These are phyloP conservation scores for Urocynchramus pylzowi DNA, from an alignment of 2,113 vertebrate genomes.

Conservation along the genomic window DNA sequence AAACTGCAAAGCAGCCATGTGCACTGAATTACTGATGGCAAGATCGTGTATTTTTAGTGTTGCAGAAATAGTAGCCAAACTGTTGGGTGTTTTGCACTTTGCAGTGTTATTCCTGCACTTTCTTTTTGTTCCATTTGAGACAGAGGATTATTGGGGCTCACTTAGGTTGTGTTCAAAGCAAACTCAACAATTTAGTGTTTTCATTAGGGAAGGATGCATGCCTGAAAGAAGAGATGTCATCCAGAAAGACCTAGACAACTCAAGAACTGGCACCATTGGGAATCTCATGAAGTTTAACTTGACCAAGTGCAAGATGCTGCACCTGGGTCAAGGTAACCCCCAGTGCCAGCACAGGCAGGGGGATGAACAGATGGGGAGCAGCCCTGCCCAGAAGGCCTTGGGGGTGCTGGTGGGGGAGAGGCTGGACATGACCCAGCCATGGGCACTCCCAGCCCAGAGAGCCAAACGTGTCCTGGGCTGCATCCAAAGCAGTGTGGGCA, in stretches of 20 bases:
- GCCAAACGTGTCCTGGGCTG: not conserved
- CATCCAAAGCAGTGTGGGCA: not conserved
- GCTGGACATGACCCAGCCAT: not conserved
- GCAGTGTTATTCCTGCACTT: not conserved
- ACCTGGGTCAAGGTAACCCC: accelerated
- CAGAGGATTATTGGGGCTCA: not conserved
- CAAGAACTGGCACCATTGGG: accelerated
- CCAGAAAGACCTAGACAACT: not conserved
- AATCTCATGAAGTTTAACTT: not conserved
- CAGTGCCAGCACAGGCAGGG: accelerated
- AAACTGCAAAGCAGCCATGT: not conserved
- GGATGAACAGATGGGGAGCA: not conserved
- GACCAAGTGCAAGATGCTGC: not conserved
- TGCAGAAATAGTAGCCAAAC: not conserved
- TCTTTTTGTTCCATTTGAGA: not conserved
- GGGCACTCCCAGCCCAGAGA: not conserved
- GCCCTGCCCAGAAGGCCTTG: accelerated
- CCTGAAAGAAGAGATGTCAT: not conserved
- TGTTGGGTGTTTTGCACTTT: not conserved
- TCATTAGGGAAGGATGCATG: not conserved
- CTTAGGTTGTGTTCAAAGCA: not conserved
- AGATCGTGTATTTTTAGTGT: not conserved
- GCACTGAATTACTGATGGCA: not conserved
- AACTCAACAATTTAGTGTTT: not conserved
- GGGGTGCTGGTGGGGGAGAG: not conserved